Evolutionary conservation across 2,113 vertebrate species (phyloP).

Genomic region (Turnix velox): DNA sequence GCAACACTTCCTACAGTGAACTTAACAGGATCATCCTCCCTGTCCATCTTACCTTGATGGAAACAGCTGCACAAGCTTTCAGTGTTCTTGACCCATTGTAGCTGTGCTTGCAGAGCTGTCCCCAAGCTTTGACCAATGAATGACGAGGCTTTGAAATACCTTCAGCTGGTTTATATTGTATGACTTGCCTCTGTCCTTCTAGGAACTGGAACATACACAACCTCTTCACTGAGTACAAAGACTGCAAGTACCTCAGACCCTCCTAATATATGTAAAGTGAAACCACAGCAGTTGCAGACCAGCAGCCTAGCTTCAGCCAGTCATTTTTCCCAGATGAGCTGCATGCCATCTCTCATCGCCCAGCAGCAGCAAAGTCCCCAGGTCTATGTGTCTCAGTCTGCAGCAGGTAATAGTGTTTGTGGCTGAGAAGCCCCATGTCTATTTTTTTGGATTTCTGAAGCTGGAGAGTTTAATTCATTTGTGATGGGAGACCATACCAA

Average conservation of each 20-base stretch:
- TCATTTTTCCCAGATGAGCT: slow-evolving; percentile 93
- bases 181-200: background rate
- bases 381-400: slow-evolving; percentile 97
- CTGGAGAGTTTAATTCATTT: background rate
- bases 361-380: slow-evolving; percentile 95
- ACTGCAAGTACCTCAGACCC: slow-evolving; percentile 93
- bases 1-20: background rate
- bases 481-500: background rate
- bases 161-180: background rate
- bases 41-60: background rate
- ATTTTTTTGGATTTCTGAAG: background rate
- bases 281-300: slow-evolving; percentile 92
- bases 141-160: background rate
- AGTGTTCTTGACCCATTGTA: background rate
- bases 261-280: slow-evolving; percentile 98
- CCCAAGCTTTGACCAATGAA: background rate
- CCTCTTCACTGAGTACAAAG: slow-evolving; percentile 93
- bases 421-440: background rate
- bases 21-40: background rate
- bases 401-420: slow-evolving; percentile 83
- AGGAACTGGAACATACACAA: slow-evolving; percentile 94
- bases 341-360: slow-evolving; percentile 90
- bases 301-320: slow-evolving; percentile 84
- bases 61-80: background rate
- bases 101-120: background rate